Evolutionary conservation across 2,113 vertebrate genomes (phyloP).

Genomic region (Perca flavescens): DNA sequence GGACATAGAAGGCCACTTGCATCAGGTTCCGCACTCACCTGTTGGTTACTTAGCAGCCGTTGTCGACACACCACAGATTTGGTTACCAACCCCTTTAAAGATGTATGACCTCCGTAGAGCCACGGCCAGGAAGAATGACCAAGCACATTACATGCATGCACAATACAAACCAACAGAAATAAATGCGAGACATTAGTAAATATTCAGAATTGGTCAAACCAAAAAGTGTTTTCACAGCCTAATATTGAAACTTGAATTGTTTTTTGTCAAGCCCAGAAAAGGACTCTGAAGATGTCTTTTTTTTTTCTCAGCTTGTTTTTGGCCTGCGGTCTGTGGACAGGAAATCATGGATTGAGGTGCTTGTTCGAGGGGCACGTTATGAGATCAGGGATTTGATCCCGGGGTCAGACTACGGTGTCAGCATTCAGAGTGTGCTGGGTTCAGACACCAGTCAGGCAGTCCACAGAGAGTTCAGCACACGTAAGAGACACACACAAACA

Average conservation of each 20-base stretch:
- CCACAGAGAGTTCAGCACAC: slow-evolving; percentile 82
- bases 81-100: slow-evolving; percentile 91
- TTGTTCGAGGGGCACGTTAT: slow-evolving; percentile 70
- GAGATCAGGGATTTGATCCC: slow-evolving; percentile 85
- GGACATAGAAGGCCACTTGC: slow-evolving; percentile 67
- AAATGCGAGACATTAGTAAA: neutral
- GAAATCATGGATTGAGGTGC: slow-evolving; percentile 65
- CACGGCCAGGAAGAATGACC: slow-evolving; percentile 68
- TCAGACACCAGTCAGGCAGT: slow-evolving; percentile 78
- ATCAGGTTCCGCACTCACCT: slow-evolving; percentile 70
- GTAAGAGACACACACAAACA: slow-evolving; percentile 82
- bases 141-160: slow-evolving; percentile 53
- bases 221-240: neutral
- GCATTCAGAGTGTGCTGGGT: slow-evolving; percentile 84
- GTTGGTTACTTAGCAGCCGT: slow-evolving; percentile 86
- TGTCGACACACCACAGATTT: slow-evolving; percentile 84
- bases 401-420: slow-evolving; percentile 87
- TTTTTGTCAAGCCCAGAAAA: neutral
- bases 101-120: slow-evolving; percentile 85
- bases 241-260: neutral
- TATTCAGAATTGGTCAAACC: neutral
- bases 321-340: slow-evolving; percentile 57
- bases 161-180: slow-evolving; percentile 13
- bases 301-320: slow-evolving; percentile 82
- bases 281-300: neutral